Base-by-base conservation (phyloP, 1,140 invertebrate species). In the Pemphigus obesinymphae region DNA sequence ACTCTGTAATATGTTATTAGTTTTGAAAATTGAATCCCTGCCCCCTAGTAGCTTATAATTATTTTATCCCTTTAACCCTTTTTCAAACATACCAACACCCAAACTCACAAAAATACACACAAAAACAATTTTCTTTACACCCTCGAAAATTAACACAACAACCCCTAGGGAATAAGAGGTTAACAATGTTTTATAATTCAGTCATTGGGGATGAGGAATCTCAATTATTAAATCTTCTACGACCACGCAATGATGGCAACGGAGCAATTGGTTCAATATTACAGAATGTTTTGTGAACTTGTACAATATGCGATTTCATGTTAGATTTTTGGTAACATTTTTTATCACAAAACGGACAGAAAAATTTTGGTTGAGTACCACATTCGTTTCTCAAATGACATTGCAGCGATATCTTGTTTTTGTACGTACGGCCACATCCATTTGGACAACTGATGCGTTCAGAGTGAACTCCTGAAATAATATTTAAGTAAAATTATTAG, bases 321-420 rank as follows among this genome's bases (percentile, higher is more conserved):
- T 76, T 83, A 0, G 76, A 82, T 34, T 83, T 83, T 34, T 80
- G 82, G 34, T 40, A 82, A 70, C 75, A 83, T 70, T 55, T 68
- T 34, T 83, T 82, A 11, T 31, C n/a, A 83, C 89, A 89, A 66
- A 87, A 86, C 7, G 85, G 85, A 84, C 89, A 89, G 29, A 85
- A 85, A 83, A 89, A 89, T 81, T 87, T 86, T 31, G 89, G 89
- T 81, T 88, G 86, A 50, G 88, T 86, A 20, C 88, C 88, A 82
- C 89, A 90, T 83, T 90, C 89, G 45, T 89, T 87, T 53, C 87
- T 89, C 83, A 89, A 83, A 85, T 91, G 90, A 3, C 87, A 53
- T 17, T 53, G 53, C 34, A 83, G 40, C 6, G 37, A 83, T 76
- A 84, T 83, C 17, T 84, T 84, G 80, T 86, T 86, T 68, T 82